A percentile compares a stretch with the other conserved stretches of the same genome.
phyloP scores from a whole-genome alignment of 2,888 invertebrate species.

The Cylloceria caligata region DNA sequence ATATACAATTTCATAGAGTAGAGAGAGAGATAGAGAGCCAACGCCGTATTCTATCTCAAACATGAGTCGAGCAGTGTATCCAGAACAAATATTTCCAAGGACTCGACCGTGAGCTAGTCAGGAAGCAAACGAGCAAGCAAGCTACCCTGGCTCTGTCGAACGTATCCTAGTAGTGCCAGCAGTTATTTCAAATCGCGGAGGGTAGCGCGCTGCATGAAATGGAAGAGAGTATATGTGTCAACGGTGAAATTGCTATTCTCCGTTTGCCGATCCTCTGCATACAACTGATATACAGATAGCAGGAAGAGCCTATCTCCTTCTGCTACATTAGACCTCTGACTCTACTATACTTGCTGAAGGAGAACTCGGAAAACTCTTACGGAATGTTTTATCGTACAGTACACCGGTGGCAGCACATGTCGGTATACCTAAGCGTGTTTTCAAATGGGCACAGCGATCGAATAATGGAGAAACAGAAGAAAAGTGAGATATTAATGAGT shows the following conservation, averaged over 20 bases:
- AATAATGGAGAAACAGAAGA: constrained; percentile 1
- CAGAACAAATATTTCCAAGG: constrained; percentile 53
- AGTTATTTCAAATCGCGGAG: constrained; percentile 49
- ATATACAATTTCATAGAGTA: background rate
- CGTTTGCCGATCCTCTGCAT: constrained; percentile 30
- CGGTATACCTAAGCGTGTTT: background rate
- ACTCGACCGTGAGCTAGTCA: constrained; percentile 41
- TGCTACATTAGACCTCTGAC: background rate
- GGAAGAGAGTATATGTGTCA: constrained; percentile 8
- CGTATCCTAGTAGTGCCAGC: constrained; percentile 21
- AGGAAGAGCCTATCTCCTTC: constrained; percentile 3
- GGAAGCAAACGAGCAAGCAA: constrained; percentile 34
- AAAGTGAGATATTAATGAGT: background rate
- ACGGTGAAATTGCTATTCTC: constrained; percentile 44
- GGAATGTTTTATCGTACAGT: background rate
- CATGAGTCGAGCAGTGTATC: constrained; percentile 32
- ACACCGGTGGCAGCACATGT: background rate
- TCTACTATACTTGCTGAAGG: background rate
- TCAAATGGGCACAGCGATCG: constrained; percentile 3
- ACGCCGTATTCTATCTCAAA: constrained; percentile 4
- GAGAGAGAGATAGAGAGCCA: background rate
- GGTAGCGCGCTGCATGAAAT: background rate
- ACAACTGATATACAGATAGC: constrained; percentile 21
- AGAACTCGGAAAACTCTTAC: constrained; percentile 9
- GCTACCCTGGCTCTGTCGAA: constrained; percentile 25